Evolutionary conservation across 2,888 invertebrate genomes (phyloP), one percentile per base, ranked within the genome.

Genomic region (Chesias legatella): DNA sequence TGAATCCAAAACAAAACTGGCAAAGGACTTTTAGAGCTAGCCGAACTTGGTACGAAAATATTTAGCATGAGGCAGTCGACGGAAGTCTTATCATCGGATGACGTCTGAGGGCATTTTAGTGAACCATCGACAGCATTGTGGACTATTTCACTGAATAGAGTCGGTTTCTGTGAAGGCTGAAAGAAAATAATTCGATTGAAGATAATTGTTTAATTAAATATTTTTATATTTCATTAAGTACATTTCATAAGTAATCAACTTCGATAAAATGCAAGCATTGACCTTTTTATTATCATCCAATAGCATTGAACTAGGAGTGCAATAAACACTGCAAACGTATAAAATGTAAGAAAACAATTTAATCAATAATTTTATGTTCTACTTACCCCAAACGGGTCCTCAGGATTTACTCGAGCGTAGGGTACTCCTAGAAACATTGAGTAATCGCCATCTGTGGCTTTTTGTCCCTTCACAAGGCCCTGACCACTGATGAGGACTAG

Each of bases 51-150:
- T 2, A 82, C 79, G 44, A 73, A 84, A 0, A 94, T 90, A 63
- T 94, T 94, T 4, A 94, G 63, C 43, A 89, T 90, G 0, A 94
- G 84, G 48, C 94, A 94, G 63, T 92, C 91, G 43, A 91, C 75
- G 20, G 46, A 52, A 24, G 75, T 78, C 37, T 54, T 20, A 20
- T 51, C 46, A 37, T 53, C 50, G 6, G 52, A 43, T 5, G 58
- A 47, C 1, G 56, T 47, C 61, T 86, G 86, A 20, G 86, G 85
- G 42, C 86, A 86, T 51, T 62, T 67, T n/a, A 66, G 52, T 3
- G 73, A 68, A 0, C 68, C 74, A 33, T 82, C 74, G 26, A 72
- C 64, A 1, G 88, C 88, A 37, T 77, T 65, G 43, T 65, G 82
- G 31, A 85, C 70, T 43, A 71, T 58, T 42, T 75, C 69, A 37